phyloP scores from a whole-genome alignment of 2,888 invertebrate species.

The Balanococcus diminutus region DNA sequence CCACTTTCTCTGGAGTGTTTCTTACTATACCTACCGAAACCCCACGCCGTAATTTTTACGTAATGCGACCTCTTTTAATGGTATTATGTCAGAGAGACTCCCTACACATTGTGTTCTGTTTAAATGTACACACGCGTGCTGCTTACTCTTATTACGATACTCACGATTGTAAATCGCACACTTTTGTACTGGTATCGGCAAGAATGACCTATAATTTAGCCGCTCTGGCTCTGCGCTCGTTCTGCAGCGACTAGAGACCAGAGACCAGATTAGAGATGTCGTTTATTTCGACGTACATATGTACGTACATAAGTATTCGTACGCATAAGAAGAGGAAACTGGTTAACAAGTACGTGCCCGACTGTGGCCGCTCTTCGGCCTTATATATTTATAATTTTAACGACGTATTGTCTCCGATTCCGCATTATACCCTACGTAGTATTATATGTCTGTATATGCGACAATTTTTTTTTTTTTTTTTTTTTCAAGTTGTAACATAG shows the following conservation, averaged over 20 bases:
- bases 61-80: slow-evolving; percentile 52
- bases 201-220: slow-evolving; percentile 39
- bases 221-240: background rate
- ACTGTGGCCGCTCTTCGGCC: background rate
- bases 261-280: slow-evolving; percentile 21
- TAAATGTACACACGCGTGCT: slow-evolving; percentile 43
- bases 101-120: slow-evolving; percentile 45
- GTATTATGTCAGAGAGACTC: slow-evolving; percentile 53
- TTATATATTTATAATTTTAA: background rate
- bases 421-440: background rate
- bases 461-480: no score
- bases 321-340: background rate
- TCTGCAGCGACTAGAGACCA: background rate
- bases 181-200: background rate
- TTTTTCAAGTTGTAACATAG: no score
- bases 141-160: slow-evolving; percentile 41
- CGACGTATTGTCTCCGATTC: slow-evolving; percentile 13
- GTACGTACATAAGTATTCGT: background rate
- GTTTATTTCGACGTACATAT: background rate
- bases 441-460: background rate
- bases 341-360: slow-evolving; percentile 12
- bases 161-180: slow-evolving; percentile 39
- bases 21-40: slow-evolving; percentile 37
- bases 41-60: slow-evolving; percentile 52
- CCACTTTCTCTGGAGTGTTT: slow-evolving; percentile 52